phyloP scores from a whole-genome alignment of 2,113 vertebrate genomes.

The Urocynchramus pylzowi region DNA sequence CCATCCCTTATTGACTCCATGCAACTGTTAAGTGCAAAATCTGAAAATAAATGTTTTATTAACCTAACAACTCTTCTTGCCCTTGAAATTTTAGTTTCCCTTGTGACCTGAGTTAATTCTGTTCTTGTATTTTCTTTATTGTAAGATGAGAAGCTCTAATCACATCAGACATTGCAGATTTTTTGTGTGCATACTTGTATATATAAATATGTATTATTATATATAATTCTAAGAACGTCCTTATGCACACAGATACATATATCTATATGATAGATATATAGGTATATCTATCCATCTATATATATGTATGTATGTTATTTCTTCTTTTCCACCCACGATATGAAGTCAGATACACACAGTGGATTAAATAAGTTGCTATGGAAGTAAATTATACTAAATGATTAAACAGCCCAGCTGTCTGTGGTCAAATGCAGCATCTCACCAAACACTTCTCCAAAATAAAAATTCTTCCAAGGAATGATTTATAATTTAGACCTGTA shows the following conservation, averaged over 20 bases:
- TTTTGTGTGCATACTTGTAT: neutral
- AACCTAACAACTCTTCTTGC: neutral
- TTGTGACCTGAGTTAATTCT: neutral
- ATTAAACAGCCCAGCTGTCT: neutral
- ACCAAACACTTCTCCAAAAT: neutral
- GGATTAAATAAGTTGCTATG: neutral
- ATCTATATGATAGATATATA: neutral
- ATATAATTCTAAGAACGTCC: neutral
- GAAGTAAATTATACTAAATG: neutral
- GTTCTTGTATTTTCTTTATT: neutral
- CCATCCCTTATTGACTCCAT: neutral
- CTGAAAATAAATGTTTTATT: neutral
- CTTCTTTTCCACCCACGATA: neutral
- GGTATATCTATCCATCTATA: neutral
- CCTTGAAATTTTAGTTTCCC: neutral
- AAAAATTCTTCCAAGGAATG: neutral
- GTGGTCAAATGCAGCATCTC: slow-evolving; percentile 1
- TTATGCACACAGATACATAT: neutral
- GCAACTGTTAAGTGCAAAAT: neutral
- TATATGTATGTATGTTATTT: neutral
- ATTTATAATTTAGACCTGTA: slow-evolving; percentile 25
- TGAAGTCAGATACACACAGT: neutral
- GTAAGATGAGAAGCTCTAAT: neutral
- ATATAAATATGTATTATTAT: neutral
- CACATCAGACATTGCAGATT: neutral